Evolutionary conservation across 2,797 vertebrate genomes (phyloP).

Genomic region (Halcyon chelicuti): DNA sequence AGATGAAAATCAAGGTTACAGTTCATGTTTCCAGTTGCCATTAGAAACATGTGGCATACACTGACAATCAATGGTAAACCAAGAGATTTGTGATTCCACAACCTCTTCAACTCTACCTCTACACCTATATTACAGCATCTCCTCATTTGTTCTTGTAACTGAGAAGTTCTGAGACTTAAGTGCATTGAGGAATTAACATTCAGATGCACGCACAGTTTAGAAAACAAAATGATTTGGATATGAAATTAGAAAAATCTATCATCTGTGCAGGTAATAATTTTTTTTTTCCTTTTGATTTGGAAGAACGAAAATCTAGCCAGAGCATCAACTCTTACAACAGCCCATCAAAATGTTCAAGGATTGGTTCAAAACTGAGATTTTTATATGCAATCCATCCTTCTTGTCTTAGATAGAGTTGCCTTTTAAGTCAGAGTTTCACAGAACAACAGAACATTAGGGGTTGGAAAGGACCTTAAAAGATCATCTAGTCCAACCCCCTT

Average conservation of each 20-base stretch:
- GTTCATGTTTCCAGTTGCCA: background rate
- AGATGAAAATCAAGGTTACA: background rate
- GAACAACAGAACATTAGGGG: no score
- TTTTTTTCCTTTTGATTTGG: background rate
- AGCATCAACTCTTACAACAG: background rate
- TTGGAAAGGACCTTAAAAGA: no score
- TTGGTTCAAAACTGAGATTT: background rate
- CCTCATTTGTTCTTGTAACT: background rate
- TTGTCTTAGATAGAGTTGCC: background rate
- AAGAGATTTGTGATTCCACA: background rate
- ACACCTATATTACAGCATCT: background rate
- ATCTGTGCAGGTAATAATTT: conserved; percentile 41
- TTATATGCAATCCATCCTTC: background rate
- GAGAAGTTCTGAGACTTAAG: background rate
- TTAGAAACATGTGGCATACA: background rate
- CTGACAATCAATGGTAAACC: background rate
- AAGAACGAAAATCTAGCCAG: background rate
- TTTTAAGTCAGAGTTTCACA: background rate
- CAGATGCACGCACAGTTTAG: background rate
- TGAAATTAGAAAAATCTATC: conserved; percentile 19
- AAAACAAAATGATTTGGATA: conserved; percentile 19
- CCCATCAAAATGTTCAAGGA: background rate
- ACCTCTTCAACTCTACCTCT: background rate
- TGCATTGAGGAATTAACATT: conserved; percentile 1
- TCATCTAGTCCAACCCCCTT: no score